Conservation (phyloP, 2,113 vertebrate species). For the Leucosticte australis region DNA sequence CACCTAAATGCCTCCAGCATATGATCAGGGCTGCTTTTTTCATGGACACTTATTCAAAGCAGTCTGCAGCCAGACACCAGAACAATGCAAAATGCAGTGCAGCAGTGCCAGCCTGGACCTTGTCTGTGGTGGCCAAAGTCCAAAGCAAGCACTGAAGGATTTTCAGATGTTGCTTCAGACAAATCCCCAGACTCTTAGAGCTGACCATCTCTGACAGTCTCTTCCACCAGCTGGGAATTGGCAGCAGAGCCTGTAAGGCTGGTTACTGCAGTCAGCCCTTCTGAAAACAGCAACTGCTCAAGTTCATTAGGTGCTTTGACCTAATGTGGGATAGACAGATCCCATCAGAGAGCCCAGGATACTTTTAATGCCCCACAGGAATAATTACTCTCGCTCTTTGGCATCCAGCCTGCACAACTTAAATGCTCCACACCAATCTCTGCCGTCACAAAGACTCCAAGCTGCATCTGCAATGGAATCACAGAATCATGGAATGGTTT, state of each 20-base stretch:
- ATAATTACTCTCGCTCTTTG: neutral
- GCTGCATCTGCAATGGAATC: neutral
- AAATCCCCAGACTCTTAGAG: neutral
- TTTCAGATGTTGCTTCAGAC: neutral
- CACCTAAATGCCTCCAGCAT: neutral
- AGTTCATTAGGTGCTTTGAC: neutral
- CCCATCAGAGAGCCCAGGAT: neutral
- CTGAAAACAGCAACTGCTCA: neutral
- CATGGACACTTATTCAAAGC: neutral
- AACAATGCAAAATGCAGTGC: neutral
- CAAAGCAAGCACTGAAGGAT: neutral
- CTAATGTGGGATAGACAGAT: neutral
- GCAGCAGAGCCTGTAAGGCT: neutral
- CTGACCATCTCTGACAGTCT: neutral
- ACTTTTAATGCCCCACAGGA: neutral
- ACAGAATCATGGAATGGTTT: neutral
- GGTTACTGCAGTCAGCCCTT: neutral
- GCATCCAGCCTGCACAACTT: accelerated
- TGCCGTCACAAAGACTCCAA: neutral
- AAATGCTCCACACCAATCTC: neutral
- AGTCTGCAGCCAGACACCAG: neutral
- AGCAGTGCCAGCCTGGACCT: neutral
- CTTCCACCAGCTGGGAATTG: neutral
- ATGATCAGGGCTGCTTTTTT: neutral
- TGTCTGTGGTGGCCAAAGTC: neutral